Evolutionary conservation across 2,888 invertebrate species (phyloP).

Genomic region (Leptinotarsa haldemani): DNA sequence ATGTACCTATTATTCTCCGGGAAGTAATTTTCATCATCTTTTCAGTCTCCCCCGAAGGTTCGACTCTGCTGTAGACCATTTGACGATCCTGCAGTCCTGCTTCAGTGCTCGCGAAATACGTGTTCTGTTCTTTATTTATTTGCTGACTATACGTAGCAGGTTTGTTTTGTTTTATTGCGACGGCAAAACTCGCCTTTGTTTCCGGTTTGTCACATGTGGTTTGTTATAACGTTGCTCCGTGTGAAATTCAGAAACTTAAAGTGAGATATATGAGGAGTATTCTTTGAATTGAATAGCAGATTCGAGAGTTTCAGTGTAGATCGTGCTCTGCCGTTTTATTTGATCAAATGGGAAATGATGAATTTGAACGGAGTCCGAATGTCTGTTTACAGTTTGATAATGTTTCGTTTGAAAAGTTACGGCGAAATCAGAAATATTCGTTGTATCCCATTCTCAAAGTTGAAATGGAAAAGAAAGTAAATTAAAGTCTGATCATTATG

Average conservation of each 20-base stretch:
- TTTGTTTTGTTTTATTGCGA: not conserved
- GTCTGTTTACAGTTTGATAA: no score
- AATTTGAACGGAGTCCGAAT: no score
- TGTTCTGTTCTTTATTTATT: conserved; percentile 4
- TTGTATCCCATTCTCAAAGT: no score
- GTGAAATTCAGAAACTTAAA: not conserved
- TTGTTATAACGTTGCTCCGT: not conserved
- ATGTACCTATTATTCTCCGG: no score
- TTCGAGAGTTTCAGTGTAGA: not conserved
- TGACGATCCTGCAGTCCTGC: not conserved
- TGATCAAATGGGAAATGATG: not conserved
- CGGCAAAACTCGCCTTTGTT: conserved; percentile 7
- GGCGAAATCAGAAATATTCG: no score
- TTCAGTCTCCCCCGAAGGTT: not conserved
- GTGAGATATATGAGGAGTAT: not conserved
- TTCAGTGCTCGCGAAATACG: not conserved
- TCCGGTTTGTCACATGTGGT: conserved; percentile 14
- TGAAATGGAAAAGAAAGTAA: no score
- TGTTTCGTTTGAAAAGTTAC: no score
- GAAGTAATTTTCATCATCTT: not conserved
- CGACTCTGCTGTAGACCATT: not conserved
- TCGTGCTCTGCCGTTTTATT: not conserved
- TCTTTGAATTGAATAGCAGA: not conserved
- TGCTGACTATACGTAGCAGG: not conserved
- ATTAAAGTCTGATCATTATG: no score